These are phyloP conservation scores for Drosophila setifemur DNA, from an alignment of 1,140 invertebrate genomes.

Conservation along the genomic window DNA sequence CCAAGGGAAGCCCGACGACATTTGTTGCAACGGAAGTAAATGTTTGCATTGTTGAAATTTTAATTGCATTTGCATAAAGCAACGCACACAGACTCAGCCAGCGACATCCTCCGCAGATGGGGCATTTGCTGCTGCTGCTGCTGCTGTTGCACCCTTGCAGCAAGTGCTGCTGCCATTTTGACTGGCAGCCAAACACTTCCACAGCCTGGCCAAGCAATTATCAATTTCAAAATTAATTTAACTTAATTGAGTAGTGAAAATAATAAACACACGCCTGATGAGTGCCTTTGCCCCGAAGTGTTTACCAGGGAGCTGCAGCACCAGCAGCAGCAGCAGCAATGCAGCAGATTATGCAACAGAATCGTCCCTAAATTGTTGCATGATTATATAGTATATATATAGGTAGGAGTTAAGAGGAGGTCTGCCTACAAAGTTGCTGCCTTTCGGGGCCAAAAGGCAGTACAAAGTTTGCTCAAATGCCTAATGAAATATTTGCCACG, in stretches of 20 bases:
- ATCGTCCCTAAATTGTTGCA: neutral
- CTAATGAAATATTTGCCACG: slow-evolving; percentile 80
- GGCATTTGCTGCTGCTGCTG: neutral
- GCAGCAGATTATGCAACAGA: slow-evolving; percentile 47
- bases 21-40: slow-evolving; percentile 81
- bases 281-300: slow-evolving; percentile 22
- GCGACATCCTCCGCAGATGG: neutral
- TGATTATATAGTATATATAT: too few species aligned
- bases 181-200: slow-evolving; percentile 50
- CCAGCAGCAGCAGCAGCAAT: too few species aligned
- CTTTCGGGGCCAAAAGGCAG: slow-evolving; percentile 49
- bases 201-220: slow-evolving; percentile 52
- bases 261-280: slow-evolving; percentile 65
- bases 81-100: slow-evolving; percentile 25
- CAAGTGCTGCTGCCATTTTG: slow-evolving; percentile 49
- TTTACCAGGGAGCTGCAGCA: too few species aligned
- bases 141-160: neutral
- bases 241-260: slow-evolving; percentile 79
- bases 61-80: slow-evolving; percentile 82
- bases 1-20: slow-evolving; percentile 40
- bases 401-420: neutral
- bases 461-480: slow-evolving; percentile 69
- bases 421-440: slow-evolving; percentile 47
- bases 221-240: slow-evolving; percentile 81
- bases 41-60: slow-evolving; percentile 82